These are phyloP conservation scores for Apis laboriosa DNA, from an alignment of 1,140 invertebrate genomes.

Conservation along the genomic window DNA sequence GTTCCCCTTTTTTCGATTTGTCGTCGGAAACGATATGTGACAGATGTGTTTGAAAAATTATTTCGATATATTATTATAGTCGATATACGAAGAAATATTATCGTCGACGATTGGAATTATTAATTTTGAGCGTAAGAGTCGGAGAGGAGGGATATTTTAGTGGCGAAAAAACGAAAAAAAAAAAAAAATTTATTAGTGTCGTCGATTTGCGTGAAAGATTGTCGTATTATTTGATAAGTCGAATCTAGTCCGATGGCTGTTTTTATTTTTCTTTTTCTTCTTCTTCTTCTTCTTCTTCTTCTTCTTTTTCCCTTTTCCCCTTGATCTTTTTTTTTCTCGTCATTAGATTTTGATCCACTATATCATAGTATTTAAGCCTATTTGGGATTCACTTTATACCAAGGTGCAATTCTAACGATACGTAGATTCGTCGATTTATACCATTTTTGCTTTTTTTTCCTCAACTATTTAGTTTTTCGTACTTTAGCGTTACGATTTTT, in stretches of 20 bases:
- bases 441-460: not conserved
- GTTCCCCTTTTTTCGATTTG: not conserved
- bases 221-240: constrained; percentile 30
- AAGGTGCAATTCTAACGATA: not conserved
- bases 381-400: too few species aligned
- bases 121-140: not conserved
- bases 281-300: not conserved
- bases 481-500: constrained; percentile 20
- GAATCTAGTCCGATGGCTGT: constrained; percentile 66
- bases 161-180: too few species aligned
- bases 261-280: constrained; percentile 3
- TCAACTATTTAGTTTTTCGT: constrained; percentile 11
- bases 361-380: too few species aligned
- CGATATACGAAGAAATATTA: not conserved
- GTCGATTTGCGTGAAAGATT: not conserved
- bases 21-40: not conserved
- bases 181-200: not conserved
- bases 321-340: not conserved
- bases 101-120: not conserved
- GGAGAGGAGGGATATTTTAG: not conserved
- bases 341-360: not conserved
- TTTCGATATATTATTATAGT: too few species aligned
- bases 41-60: too few species aligned
- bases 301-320: not conserved
- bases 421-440: not conserved